Evolutionary conservation across 2,888 invertebrate genomes (phyloP).

Genomic region (Chloroclysta siterata): DNA sequence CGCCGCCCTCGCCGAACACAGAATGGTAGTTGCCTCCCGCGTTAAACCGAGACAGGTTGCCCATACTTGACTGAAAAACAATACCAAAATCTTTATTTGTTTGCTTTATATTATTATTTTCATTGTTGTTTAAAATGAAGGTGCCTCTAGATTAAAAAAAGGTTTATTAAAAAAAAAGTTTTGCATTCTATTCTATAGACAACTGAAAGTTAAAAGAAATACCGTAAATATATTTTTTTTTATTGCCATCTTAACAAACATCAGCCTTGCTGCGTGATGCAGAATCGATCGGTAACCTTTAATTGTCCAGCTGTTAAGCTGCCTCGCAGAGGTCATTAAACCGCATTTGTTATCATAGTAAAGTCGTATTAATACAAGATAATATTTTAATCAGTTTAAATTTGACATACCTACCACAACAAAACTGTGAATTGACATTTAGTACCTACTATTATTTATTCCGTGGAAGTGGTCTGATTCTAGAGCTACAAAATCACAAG

Average conservation of each 20-base stretch:
- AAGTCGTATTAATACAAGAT: neutral
- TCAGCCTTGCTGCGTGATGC: neutral
- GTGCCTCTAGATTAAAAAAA: too few relatives aligned
- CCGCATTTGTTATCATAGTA: neutral
- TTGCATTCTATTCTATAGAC: too few relatives aligned
- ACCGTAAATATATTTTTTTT: neutral
- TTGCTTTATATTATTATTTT: too few relatives aligned
- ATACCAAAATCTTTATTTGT: constrained; percentile 25
- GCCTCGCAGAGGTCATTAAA: neutral
- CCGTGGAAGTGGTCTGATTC: neutral
- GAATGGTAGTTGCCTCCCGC: constrained; percentile 91
- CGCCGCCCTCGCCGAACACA: constrained; percentile 91
- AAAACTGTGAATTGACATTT: neutral
- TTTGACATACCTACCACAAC: constrained; percentile 1
- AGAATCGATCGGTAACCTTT: neutral
- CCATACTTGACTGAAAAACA: constrained; percentile 84
- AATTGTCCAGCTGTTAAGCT: neutral
- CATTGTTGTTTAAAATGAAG: too few relatives aligned
- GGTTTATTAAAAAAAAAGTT: too few relatives aligned
- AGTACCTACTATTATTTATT: too few relatives aligned
- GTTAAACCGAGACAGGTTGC: constrained; percentile 85
- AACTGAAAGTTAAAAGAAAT: too few relatives aligned
- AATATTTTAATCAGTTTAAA: neutral
- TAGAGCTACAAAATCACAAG: constrained; percentile 10
- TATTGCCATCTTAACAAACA: neutral